Conservation (phyloP, 2,113 vertebrate species). For the Peromyscus polionotus region DNA sequence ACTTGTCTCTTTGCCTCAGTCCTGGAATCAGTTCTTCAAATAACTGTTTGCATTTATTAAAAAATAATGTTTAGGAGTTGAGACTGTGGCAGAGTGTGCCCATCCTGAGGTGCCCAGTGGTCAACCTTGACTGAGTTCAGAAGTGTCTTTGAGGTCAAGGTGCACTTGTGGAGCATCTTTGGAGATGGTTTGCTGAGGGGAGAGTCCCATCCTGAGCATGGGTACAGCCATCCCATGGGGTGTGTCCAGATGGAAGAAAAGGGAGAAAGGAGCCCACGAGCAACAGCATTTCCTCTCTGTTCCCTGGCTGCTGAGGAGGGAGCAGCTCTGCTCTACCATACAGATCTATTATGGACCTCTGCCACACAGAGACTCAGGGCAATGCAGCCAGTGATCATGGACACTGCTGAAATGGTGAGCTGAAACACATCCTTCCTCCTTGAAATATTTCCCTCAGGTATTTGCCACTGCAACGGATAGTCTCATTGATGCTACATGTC, state of each 20-base stretch:
- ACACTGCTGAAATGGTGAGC: background rate
- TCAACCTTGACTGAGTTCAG: background rate
- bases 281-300: background rate
- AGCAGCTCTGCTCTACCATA: background rate
- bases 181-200: background rate
- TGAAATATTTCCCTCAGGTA: background rate
- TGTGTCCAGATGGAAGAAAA: background rate
- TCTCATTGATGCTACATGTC: too few species aligned
- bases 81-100: background rate
- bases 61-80: too few species aligned
- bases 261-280: too few species aligned
- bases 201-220: background rate
- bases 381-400: background rate
- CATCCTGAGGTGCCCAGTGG: background rate
- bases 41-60: background rate
- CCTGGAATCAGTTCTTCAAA: background rate
- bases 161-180: background rate
- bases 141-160: background rate
- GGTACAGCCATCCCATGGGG: background rate
- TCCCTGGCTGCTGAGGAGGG: background rate
- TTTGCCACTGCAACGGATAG: background rate
- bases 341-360: background rate
- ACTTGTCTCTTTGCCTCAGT: too few species aligned
- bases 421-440: background rate
- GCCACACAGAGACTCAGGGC: background rate